Evolutionary conservation across 2,888 invertebrate genomes (phyloP).

Genomic region (Kryphioiulus occultus): DNA sequence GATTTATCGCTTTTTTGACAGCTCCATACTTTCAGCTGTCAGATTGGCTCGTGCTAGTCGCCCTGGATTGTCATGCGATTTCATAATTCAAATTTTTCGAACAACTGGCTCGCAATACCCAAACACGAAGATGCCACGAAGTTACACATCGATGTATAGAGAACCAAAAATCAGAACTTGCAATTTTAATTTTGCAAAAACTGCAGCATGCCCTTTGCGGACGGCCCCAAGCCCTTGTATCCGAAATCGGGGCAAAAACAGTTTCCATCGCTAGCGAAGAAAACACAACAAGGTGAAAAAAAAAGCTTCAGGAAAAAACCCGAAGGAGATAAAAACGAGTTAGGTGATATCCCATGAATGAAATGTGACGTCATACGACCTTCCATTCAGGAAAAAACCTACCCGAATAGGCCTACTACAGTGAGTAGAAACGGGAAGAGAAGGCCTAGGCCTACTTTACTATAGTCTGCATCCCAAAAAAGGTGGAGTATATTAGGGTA

Average conservation of each 20-base stretch:
- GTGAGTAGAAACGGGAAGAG: neutral
- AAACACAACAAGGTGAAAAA: conserved; percentile 3
- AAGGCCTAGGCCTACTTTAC: conserved; percentile 19
- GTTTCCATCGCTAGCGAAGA: neutral
- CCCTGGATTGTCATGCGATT: neutral
- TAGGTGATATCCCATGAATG: conserved; percentile 8
- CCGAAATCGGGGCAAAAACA: neutral
- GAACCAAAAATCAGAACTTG: neutral
- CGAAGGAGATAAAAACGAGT: neutral
- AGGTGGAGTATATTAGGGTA: conserved; percentile 35
- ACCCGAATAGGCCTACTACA: conserved; percentile 2
- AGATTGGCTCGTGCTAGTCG: neutral
- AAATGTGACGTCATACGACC: conserved; percentile 22
- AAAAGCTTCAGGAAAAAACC: neutral
- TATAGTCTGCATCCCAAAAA: conserved; percentile 1
- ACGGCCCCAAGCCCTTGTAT: neutral
- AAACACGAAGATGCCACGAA: neutral
- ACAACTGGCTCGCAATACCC: neutral
- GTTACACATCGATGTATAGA: too few species aligned
- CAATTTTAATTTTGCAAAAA: neutral
- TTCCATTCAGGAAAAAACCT: conserved; percentile 17
- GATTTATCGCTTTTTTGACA: neutral
- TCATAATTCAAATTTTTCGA: neutral
- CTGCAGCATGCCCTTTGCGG: neutral
- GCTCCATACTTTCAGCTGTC: neutral